Percentiles rank a stretch among this genome's conserved stretches.
phyloP scores from a whole-genome alignment of 2,113 vertebrate genomes.

The Callipepla squamata region DNA sequence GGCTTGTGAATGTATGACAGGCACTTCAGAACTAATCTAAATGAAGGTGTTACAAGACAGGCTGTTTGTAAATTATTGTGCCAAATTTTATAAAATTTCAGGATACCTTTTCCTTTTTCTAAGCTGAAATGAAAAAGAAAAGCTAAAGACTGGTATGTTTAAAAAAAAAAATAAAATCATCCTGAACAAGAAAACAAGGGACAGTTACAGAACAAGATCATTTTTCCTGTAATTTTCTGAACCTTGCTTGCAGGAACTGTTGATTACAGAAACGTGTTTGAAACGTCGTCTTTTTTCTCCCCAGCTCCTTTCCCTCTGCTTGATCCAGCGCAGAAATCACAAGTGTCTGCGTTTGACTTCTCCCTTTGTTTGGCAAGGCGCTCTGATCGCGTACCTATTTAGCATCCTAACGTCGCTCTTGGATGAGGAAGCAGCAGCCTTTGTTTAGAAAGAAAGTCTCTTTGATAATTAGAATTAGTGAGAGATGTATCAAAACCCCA shows the following conservation, averaged over 20 bases:
- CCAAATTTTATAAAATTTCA: neutral
- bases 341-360: conserved; percentile 32
- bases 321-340: conserved; percentile 9
- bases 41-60: neutral
- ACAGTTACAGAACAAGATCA: neutral
- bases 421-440: conserved; percentile 31
- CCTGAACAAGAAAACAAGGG: neutral
- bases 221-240: neutral
- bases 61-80: neutral
- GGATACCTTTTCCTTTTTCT: neutral
- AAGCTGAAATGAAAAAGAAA: neutral
- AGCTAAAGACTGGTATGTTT: neutral
- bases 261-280: neutral
- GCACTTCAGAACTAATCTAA: neutral
- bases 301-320: neutral
- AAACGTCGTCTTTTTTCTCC: neutral
- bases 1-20: conserved; percentile 16
- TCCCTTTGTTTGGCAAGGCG: conserved; percentile 31
- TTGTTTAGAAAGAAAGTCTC: conserved; percentile 26
- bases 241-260: neutral
- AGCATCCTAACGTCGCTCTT: neutral
- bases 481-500: conserved; percentile 15
- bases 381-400: conserved; percentile 22
- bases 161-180: neutral
- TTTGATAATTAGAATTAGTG: conserved; percentile 22